Evolutionary conservation across 2,113 vertebrate species (phyloP).

Genomic region (Laticauda colubrina): DNA sequence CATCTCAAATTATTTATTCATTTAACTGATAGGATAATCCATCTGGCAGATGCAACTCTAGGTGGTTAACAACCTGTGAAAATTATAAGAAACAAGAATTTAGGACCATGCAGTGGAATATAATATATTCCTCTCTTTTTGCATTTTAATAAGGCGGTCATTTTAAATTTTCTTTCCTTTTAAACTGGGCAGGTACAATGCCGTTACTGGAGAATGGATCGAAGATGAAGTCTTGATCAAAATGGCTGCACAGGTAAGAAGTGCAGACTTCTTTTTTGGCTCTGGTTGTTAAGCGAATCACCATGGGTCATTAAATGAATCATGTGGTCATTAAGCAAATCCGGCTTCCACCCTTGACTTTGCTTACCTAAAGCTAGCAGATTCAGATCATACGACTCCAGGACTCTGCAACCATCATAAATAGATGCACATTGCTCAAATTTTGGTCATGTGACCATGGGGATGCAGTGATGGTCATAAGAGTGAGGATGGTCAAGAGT

Average conservation of each 20-base stretch:
- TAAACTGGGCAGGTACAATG: conserved; percentile 83
- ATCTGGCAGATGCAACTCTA: background rate
- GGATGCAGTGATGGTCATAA: background rate
- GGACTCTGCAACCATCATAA: background rate
- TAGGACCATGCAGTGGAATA: no score
- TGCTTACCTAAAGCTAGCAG: background rate
- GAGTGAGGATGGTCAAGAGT: background rate
- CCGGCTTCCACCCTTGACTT: background rate
- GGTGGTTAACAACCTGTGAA: background rate
- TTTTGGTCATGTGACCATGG: background rate
- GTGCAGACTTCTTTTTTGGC: background rate
- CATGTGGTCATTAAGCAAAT: background rate
- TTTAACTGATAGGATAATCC: background rate
- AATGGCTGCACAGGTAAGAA: conserved; percentile 87
- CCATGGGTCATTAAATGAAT: background rate
- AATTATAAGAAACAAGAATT: background rate
- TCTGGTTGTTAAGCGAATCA: background rate
- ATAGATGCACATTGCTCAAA: background rate
- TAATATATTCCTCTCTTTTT: background rate
- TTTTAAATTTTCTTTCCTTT: background rate
- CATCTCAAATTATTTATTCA: background rate
- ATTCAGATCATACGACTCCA: background rate
- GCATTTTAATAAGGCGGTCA: background rate
- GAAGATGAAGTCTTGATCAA: conserved; percentile 91
- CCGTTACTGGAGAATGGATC: conserved; percentile 86